Percentiles rank a stretch among this genome's conserved stretches.
Conservation (phyloP, 2,113 vertebrate genomes). For the Rhizomys pruinosus region DNA sequence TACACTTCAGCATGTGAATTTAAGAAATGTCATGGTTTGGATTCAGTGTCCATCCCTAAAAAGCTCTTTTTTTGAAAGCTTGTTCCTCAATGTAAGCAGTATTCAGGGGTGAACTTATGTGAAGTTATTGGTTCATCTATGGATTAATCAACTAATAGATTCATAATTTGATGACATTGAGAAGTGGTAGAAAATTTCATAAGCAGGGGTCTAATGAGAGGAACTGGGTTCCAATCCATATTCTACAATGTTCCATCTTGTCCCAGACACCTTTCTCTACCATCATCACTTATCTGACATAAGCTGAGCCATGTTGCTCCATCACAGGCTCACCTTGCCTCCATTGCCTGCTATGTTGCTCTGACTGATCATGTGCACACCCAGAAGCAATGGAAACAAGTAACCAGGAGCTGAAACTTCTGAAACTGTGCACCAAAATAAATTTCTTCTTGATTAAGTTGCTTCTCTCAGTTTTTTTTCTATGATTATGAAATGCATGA, state of each 20-base stretch:
- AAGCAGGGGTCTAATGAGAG: too few relatives aligned
- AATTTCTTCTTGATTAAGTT: not conserved
- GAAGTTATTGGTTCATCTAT: too few relatives aligned
- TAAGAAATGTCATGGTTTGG: not conserved
- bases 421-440: not conserved
- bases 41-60: not conserved
- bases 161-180: not conserved
- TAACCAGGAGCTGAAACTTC: too few relatives aligned
- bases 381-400: not conserved
- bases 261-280: not conserved
- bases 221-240: accelerated
- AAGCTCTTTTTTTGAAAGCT: not conserved
- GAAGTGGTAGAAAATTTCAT: not conserved
- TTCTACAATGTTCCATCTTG: not conserved
- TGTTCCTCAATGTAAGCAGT: not conserved
- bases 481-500: not conserved
- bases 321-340: not conserved
- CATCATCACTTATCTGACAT: not conserved
- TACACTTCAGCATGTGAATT: not conserved
- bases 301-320: too few relatives aligned
- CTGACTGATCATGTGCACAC: too few relatives aligned
- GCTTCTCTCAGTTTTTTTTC: too few relatives aligned
- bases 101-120: too few relatives aligned
- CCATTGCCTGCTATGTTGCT: not conserved
- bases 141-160: too few relatives aligned